Evolutionary conservation across 35 echinoderm and acorn worm species (phyloP).

Genomic region (Holothuria glaberrima): DNA sequence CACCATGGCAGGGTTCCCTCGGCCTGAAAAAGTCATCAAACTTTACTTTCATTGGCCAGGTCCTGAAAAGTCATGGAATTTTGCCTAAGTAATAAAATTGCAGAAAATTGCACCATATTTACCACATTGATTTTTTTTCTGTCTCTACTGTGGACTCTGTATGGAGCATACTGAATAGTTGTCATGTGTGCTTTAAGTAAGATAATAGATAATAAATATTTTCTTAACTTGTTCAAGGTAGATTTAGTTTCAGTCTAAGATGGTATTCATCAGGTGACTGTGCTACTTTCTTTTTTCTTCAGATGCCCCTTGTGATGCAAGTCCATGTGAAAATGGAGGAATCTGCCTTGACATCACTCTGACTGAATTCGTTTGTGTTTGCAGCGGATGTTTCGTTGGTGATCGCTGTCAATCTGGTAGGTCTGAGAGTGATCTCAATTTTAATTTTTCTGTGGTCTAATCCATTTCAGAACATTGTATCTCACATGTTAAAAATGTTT

Average conservation of each 20-base stretch:
- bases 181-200: too few relatives aligned
- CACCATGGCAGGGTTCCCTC: neutral
- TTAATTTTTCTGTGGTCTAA: too few relatives aligned
- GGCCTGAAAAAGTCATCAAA: too few relatives aligned
- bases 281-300: neutral
- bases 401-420: slow-evolving; percentile 51
- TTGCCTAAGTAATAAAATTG: neutral
- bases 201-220: too few relatives aligned
- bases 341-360: slow-evolving; percentile 26
- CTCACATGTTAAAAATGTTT: too few relatives aligned
- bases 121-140: too few relatives aligned
- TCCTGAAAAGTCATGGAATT: neutral
- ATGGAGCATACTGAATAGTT: too few relatives aligned
- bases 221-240: too few relatives aligned
- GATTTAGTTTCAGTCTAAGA: neutral
- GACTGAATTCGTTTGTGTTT: slow-evolving; percentile 39
- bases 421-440: neutral
- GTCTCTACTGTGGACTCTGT: neutral
- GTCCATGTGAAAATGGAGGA: slow-evolving; percentile 27
- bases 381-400: slow-evolving; percentile 57
- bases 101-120: neutral
- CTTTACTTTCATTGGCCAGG: neutral
- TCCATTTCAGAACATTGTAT: too few relatives aligned
- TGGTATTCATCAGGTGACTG: neutral
- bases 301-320: neutral